These are phyloP conservation scores for Diaphora mendica DNA, from an alignment of 2,888 invertebrate genomes.

Conservation along the genomic window DNA sequence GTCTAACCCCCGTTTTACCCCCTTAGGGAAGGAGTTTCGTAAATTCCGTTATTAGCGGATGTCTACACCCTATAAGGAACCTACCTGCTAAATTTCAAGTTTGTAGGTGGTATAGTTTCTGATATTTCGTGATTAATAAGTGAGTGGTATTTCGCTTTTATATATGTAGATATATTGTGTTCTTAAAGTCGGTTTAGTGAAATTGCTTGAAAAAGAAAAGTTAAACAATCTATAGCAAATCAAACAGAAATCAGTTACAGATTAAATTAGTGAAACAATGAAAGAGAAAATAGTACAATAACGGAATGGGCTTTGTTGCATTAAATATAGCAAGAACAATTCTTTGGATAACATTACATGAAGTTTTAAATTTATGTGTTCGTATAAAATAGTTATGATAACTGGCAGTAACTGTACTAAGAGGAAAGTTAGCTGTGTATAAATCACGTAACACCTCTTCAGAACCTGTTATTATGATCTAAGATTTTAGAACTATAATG, in stretches of 20 bases:
- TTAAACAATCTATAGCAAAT: constrained; percentile 22
- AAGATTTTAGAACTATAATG: constrained; percentile 42
- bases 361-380: constrained; percentile 2
- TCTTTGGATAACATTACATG: constrained; percentile 6
- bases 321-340: constrained; percentile 58
- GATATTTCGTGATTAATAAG: no score
- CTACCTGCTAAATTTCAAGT: no score
- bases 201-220: constrained; percentile 26
- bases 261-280: constrained; percentile 52
- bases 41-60: no score
- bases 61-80: no score
- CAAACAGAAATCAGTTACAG: constrained; percentile 53
- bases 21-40: no score
- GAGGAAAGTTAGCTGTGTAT: constrained; percentile 31
- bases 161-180: no score
- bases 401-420: constrained; percentile 28
- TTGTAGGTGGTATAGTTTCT: no score
- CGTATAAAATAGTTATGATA: constrained; percentile 14
- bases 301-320: constrained; percentile 49
- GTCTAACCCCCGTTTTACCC: no score
- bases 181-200: constrained; percentile 13
- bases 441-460: constrained; percentile 41
- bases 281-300: constrained; percentile 50
- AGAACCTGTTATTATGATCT: constrained; percentile 44
- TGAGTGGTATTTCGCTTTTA: no score